A percentile compares a stretch with the other conserved stretches of the same genome.
Evolutionary conservation across 92 coral and sea anemone species (phyloP).

Genomic region (Siderastrea radians): DNA sequence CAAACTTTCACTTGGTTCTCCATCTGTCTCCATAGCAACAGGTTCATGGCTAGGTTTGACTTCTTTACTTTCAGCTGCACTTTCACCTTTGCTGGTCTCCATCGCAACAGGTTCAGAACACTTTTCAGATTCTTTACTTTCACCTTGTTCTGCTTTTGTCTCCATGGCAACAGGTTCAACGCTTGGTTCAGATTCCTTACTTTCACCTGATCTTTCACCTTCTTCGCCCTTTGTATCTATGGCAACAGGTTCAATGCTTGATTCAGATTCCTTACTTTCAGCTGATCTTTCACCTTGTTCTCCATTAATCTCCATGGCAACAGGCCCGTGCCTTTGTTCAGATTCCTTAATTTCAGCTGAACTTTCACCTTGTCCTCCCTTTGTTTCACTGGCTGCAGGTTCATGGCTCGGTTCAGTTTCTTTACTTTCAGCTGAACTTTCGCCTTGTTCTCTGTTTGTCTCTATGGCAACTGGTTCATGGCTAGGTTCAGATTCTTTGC

Average conservation of each 20-base stretch:
- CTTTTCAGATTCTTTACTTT: neutral
- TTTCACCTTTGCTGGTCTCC: neutral
- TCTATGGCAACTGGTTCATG: neutral
- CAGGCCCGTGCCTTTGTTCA: neutral
- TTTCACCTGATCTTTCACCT: neutral
- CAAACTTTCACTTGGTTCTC: neutral
- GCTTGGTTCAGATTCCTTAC: neutral
- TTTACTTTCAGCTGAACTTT: neutral
- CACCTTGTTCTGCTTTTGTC: neutral
- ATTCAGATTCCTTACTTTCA: neutral
- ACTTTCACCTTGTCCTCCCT: neutral
- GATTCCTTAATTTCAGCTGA: neutral
- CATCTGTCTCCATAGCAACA: neutral
- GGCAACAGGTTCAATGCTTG: neutral
- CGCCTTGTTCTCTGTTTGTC: neutral
- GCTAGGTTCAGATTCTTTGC: neutral
- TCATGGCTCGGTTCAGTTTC: neutral
- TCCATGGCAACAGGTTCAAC: neutral
- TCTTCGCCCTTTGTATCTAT: neutral
- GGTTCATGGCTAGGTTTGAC: neutral
- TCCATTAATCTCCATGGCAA: neutral
- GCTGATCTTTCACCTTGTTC: neutral
- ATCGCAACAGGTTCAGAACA: neutral
- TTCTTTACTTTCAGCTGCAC: neutral
- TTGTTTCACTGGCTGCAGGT: neutral